Evolutionary conservation across 2,797 vertebrate species (phyloP), one percentile per base, ranked within the genome.

Genomic region (Hafferia zeledoni): DNA sequence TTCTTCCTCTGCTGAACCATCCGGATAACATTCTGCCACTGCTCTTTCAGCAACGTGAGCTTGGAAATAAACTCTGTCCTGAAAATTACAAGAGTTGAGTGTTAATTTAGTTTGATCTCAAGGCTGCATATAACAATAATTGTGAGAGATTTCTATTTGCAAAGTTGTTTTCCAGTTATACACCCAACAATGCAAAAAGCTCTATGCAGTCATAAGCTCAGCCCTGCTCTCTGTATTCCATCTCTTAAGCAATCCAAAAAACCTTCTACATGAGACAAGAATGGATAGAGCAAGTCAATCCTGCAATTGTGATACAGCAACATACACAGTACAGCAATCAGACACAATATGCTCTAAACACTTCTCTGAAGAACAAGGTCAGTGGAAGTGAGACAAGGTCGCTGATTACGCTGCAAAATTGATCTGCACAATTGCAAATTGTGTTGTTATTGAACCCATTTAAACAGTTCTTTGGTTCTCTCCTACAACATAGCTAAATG

Each of bases 61-160:
- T 98, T 99, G 64, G 98, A 97, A 95, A 99, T 94, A 87, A 99
- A 99, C 93, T 98, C 98, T 5, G 98, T 98, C 95, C 99, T 99
- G 95, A 55, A 87, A 69, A 89, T 69, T 53, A 59, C 15, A 92
- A 85, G 89, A 15, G 31, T 35, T 79, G 19, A 44, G 30, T 5
- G 25, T 95, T 71, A 89, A 92, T 57, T 44, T 7, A 56, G 57
- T 67, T 70, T 72, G 11, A 87, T 55, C 35, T 41, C 41, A 37
- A 46, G 76, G 46, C 14, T 65, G 41, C 20, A 5, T 55, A 72
- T 76, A 83, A 44, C 23, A 88, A 8, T 49, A 69, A 69, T 37
- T 76, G 64, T 41, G 43, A 71, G 41, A n/a, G 46, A 55, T 88
- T 90, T 86, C 44, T 46, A 61, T 72, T 81, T 83, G 61, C 22